Conservation (phyloP, 2,797 vertebrate genomes). For the Delichon dasypus region DNA sequence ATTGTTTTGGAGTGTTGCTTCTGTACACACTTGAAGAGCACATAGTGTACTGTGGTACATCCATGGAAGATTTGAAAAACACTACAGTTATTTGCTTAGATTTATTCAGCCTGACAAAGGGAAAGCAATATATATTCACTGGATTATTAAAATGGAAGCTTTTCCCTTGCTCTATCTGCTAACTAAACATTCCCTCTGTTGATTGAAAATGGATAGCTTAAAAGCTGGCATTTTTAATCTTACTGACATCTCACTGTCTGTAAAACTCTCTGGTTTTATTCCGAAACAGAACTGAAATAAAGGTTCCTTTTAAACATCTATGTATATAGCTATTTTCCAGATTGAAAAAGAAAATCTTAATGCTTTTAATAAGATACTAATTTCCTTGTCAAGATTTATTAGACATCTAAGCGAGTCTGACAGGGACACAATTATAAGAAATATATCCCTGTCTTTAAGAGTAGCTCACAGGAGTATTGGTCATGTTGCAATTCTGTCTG, state of each 20-base stretch:
- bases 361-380: background rate
- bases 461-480: background rate
- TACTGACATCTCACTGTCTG: background rate
- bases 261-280: background rate
- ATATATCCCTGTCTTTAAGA: background rate
- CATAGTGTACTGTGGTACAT: background rate
- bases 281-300: background rate
- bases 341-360: background rate
- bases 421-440: background rate
- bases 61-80: background rate
- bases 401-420: background rate
- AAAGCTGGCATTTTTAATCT: background rate
- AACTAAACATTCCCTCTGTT: background rate
- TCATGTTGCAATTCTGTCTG: background rate
- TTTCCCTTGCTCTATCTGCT: background rate
- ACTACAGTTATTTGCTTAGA: background rate
- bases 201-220: background rate
- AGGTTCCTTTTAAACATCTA: background rate
- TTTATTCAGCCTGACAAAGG: slow-evolving; percentile 8
- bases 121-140: background rate
- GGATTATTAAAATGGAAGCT: background rate
- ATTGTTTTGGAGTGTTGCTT: background rate
- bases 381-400: background rate
- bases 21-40: background rate
- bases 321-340: background rate